Conservation (phyloP, 2,113 vertebrate genomes). For the Ailurus styani region DNA sequence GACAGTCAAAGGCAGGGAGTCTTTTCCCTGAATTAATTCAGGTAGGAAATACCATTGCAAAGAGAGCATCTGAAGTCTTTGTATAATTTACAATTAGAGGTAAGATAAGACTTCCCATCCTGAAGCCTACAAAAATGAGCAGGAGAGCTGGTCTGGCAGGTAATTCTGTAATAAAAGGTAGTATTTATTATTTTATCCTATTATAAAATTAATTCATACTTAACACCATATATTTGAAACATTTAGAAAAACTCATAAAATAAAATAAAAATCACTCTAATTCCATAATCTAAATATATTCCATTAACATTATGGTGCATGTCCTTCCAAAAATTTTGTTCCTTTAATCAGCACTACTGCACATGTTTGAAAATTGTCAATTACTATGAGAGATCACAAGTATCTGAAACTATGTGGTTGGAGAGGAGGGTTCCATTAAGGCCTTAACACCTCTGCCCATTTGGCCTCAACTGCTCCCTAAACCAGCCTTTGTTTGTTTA, state of each 20-base stretch:
- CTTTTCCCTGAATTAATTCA: not conserved
- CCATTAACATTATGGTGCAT: not conserved
- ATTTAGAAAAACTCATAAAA: not conserved
- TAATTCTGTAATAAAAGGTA: not conserved
- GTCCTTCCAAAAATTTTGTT: not conserved
- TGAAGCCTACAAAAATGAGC: not conserved
- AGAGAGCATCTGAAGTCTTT: not conserved
- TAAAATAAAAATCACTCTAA: not conserved
- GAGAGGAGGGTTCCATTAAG: not conserved
- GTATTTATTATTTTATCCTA: too few relatives aligned
- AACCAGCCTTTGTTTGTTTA: not conserved
- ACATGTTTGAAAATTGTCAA: not conserved
- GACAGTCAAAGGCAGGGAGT: not conserved
- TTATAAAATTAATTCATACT: not conserved
- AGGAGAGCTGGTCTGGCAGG: not conserved
- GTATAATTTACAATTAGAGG: not conserved
- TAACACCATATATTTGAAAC: not conserved
- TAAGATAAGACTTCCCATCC: not conserved
- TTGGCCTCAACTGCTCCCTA: not conserved
- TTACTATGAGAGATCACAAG: not conserved
- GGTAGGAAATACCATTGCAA: not conserved
- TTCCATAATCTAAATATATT: not conserved
- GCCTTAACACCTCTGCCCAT: not conserved
- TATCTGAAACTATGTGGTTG: not conserved
- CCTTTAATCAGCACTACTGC: not conserved